Evolutionary conservation across 1,140 invertebrate genomes (phyloP).

Genomic region (Macrobrachium nipponense): DNA sequence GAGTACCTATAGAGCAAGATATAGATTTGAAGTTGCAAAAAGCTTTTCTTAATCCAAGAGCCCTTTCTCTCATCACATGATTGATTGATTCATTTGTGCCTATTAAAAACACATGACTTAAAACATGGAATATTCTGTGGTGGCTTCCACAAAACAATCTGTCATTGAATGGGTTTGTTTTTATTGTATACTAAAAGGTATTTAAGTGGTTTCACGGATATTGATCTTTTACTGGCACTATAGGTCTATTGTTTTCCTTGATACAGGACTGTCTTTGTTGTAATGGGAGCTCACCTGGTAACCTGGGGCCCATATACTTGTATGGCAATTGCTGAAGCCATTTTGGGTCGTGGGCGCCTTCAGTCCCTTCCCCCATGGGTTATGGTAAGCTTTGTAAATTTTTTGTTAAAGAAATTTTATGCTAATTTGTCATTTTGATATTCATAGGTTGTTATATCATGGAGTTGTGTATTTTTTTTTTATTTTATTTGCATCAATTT

Average conservation of each 20-base stretch:
- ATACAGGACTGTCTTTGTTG: slow-evolving; percentile 62
- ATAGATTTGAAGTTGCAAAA: too few relatives aligned
- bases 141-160: too few relatives aligned
- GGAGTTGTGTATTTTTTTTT: not conserved
- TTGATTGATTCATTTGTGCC: too few relatives aligned
- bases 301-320: slow-evolving; percentile 58
- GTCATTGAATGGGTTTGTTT: too few relatives aligned
- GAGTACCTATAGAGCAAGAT: too few relatives aligned
- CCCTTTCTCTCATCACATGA: too few relatives aligned
- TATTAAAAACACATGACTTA: too few relatives aligned
- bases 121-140: too few relatives aligned
- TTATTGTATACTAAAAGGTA: too few relatives aligned
- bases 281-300: slow-evolving; percentile 59
- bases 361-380: slow-evolving; percentile 33
- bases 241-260: not conserved
- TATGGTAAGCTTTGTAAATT: slow-evolving; percentile 6
- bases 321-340: slow-evolving; percentile 50
- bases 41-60: too few relatives aligned
- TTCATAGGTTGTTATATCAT: not conserved
- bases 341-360: slow-evolving; percentile 3
- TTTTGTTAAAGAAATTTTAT: not conserved
- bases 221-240: not conserved
- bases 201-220: not conserved
- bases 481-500: too few relatives aligned
- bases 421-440: too few relatives aligned